phyloP scores from a whole-genome alignment of 2,113 vertebrate species.

The Gorsachius goisagi region DNA sequence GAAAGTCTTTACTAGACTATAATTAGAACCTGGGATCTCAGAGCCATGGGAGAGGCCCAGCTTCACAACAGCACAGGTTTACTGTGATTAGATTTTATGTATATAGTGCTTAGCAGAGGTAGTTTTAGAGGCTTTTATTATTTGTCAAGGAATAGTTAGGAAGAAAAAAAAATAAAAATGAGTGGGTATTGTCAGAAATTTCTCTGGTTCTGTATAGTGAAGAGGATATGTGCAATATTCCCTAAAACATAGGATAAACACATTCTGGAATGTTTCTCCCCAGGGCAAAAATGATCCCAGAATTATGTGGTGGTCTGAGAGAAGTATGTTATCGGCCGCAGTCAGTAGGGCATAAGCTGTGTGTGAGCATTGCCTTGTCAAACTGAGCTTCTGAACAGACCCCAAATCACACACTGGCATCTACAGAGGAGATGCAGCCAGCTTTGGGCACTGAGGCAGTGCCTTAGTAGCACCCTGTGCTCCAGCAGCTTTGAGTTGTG shows the following conservation, averaged over 20 bases:
- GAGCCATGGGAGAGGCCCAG: not conserved
- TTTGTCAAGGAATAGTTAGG: not conserved
- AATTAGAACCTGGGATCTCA: not conserved
- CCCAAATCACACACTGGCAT: accelerated
- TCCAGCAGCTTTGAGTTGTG: not conserved
- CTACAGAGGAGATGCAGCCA: not conserved
- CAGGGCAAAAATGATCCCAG: not conserved
- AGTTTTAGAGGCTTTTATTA: not conserved
- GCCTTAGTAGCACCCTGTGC: not conserved
- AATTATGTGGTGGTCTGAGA: not conserved
- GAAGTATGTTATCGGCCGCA: not conserved
- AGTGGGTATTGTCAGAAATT: not conserved
- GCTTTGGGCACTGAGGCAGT: not conserved
- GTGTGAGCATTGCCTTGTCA: not conserved
- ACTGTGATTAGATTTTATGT: not conserved
- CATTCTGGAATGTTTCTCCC: not conserved
- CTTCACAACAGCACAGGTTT: not conserved
- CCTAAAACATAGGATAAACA: accelerated
- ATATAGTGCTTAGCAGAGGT: not conserved
- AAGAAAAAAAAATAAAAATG: not conserved
- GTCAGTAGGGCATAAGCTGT: accelerated
- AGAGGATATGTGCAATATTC: not conserved
- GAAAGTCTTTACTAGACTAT: not conserved
- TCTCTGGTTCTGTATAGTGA: not conserved
- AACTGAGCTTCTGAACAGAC: not conserved